Percentiles rank a stretch among this genome's conserved stretches.
Evolutionary conservation across 2,797 vertebrate genomes (phyloP).

Genomic region (Hippopotamyrus pictus): DNA sequence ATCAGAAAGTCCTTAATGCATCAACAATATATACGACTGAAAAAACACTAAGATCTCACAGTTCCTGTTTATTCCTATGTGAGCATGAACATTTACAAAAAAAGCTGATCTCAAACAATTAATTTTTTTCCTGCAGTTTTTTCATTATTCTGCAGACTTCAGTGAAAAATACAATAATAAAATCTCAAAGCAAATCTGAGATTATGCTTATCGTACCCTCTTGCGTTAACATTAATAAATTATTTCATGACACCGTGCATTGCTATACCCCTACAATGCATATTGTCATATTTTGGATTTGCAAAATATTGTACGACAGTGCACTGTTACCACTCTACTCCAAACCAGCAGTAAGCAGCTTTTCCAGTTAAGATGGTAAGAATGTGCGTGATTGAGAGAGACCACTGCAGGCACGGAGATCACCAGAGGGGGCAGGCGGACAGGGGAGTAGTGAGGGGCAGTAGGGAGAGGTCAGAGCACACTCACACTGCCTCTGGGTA

Average conservation of each 20-base stretch:
- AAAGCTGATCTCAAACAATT: not conserved
- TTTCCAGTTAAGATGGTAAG: not conserved
- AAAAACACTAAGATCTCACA: not conserved
- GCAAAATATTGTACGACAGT: not conserved
- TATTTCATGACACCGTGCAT: not conserved
- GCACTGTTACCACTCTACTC: not conserved
- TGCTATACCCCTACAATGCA: not conserved
- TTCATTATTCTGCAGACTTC: not conserved
- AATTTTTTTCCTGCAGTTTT: not conserved
- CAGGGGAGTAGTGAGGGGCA: not conserved
- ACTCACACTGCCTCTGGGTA: constrained; percentile 78
- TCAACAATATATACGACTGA: not conserved
- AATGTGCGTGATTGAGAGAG: not conserved
- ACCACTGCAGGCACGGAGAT: not conserved
- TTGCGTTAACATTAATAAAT: not conserved
- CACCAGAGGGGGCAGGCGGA: not conserved
- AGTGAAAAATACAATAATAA: not conserved
- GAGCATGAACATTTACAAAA: not conserved
- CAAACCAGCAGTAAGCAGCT: not conserved
- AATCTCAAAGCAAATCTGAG: not conserved
- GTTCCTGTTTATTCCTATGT: not conserved
- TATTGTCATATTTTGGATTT: not conserved
- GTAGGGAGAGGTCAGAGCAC: not conserved
- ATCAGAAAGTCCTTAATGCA: not conserved
- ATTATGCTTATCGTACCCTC: not conserved